phyloP scores from a whole-genome alignment of 2,888 invertebrate genomes.

The Stomorhina lunata region DNA sequence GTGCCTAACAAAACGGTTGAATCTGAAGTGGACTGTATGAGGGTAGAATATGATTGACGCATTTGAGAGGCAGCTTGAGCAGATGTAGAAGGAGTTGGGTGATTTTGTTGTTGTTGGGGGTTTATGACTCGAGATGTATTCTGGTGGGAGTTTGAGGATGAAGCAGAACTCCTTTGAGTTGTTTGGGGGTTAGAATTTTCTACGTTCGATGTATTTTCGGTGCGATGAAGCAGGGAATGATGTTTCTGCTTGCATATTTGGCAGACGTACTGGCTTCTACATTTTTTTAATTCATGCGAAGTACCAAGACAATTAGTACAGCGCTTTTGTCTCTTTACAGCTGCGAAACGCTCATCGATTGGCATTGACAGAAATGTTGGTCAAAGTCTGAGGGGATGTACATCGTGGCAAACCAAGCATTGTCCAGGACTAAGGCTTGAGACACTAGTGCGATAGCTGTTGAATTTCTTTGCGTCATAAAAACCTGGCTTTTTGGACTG shows the following conservation, averaged over 20 bases:
- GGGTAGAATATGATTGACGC: constrained; percentile 3
- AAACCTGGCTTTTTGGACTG: too few relatives aligned
- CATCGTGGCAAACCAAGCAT: not conserved
- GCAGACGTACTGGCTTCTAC: too few relatives aligned
- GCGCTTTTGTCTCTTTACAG: not conserved
- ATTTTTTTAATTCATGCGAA: too few relatives aligned
- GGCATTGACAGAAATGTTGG: not conserved
- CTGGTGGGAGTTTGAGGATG: too few relatives aligned
- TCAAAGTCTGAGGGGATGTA: not conserved
- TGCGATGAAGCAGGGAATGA: not conserved
- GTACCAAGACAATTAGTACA: not conserved
- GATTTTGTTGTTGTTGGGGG: not conserved
- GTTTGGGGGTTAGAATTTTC: not conserved
- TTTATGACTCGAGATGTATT: not conserved
- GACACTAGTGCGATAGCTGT: too few relatives aligned
- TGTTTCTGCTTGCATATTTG: not conserved
- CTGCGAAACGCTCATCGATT: not conserved
- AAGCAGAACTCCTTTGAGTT: too few relatives aligned
- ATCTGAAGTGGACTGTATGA: constrained; percentile 2
- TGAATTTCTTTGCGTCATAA: too few relatives aligned
- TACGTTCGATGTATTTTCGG: not conserved
- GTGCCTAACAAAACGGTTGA: constrained; percentile 1
- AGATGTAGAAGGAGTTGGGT: not conserved
- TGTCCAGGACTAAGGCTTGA: too few relatives aligned
- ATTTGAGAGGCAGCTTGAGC: not conserved